These are phyloP conservation scores for Fulmarus glacialis DNA, from an alignment of 2,113 vertebrate genomes.

Conservation along the genomic window DNA sequence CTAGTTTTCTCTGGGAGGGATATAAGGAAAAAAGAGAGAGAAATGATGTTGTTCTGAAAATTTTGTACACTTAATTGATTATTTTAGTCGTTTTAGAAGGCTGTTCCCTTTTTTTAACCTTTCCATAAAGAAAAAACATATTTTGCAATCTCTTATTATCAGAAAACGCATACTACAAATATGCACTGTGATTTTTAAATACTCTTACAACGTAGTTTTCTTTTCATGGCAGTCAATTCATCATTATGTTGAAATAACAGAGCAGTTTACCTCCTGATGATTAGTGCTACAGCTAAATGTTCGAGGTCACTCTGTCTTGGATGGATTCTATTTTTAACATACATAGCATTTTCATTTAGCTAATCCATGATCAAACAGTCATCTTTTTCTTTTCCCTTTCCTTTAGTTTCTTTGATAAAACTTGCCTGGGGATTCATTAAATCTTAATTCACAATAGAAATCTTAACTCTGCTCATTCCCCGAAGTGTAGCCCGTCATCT, in stretches of 20 bases:
- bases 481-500: not conserved
- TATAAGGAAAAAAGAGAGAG: not conserved
- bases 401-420: conserved; percentile 21
- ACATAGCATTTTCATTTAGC: not conserved
- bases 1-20: not conserved
- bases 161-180: not conserved
- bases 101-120: not conserved
- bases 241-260: not conserved
- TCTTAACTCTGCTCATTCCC: conserved; percentile 17
- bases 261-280: not conserved
- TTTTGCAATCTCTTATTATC: not conserved
- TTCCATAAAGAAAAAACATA: not conserved
- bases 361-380: not conserved
- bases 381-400: not conserved
- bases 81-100: not conserved
- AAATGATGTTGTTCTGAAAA: not conserved
- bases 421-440: conserved; percentile 35
- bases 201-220: not conserved
- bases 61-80: not conserved
- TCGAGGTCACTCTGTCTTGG: not conserved
- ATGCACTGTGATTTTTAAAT: not conserved
- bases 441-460: conserved; percentile 33
- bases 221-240: not conserved
- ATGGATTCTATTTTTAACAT: conserved; percentile 10
- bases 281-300: not conserved